Evolutionary conservation across 2,888 invertebrate genomes (phyloP).

Genomic region (Augiades crinisus): DNA sequence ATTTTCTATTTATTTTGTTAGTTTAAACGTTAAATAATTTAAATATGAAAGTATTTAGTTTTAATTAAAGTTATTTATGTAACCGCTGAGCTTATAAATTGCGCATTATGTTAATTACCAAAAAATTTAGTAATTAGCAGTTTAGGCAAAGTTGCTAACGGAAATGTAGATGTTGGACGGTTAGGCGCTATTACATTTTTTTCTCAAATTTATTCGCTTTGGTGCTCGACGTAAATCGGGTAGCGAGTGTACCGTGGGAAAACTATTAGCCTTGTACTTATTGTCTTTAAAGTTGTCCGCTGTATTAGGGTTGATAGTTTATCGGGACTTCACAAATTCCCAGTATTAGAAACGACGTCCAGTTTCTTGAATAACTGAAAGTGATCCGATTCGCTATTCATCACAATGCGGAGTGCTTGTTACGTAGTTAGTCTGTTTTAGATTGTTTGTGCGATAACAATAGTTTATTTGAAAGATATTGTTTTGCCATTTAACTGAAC

Average conservation of each 20-base stretch:
- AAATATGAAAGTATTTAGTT: conserved; percentile 21
- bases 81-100: conserved; percentile 13
- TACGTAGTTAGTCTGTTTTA: too few relatives aligned
- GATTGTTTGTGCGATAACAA: too few relatives aligned
- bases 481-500: too few relatives aligned
- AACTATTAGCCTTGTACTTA: conserved; percentile 49
- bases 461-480: too few relatives aligned
- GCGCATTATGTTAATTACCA: conserved; percentile 7
- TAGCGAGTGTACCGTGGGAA: conserved; percentile 54
- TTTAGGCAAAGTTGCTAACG: neutral
- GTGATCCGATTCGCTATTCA: neutral
- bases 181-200: neutral
- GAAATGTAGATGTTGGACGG: neutral
- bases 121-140: conserved; percentile 7
- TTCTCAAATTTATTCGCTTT: conserved; percentile 13
- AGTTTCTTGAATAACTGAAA: neutral
- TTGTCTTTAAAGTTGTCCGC: conserved; percentile 15
- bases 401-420: neutral
- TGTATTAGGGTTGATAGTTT: conserved; percentile 11
- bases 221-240: conserved; percentile 21
- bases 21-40: conserved; percentile 23
- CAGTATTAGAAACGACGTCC: neutral
- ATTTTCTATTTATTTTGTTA: too few relatives aligned
- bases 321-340: neutral
- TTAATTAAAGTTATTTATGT: conserved; percentile 9